phyloP scores from a whole-genome alignment of 2,888 invertebrate genomes.

The Tetrapedia diversipes region DNA sequence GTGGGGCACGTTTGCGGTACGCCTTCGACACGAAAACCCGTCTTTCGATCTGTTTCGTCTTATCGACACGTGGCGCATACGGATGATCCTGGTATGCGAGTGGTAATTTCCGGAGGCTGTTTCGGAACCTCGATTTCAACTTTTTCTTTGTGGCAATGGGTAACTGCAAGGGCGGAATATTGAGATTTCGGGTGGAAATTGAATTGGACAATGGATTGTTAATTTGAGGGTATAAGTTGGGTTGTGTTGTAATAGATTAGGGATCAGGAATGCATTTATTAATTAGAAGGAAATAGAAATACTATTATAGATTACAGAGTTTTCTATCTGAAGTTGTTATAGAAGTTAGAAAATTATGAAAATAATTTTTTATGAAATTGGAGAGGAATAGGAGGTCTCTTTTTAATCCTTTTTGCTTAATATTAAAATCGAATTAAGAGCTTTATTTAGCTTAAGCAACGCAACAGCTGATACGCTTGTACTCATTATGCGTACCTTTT shows the following conservation, averaged over 20 bases:
- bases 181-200: not conserved
- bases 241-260: too few relatives aligned
- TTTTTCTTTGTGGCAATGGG: accelerated
- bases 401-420: too few relatives aligned
- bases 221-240: too few relatives aligned
- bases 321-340: too few relatives aligned
- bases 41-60: slow-evolving; percentile 52
- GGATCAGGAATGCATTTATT: too few relatives aligned
- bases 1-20: slow-evolving; percentile 74
- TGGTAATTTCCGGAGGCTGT: not conserved
- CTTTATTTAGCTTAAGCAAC: too few relatives aligned
- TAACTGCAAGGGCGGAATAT: not conserved
- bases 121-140: not conserved
- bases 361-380: too few relatives aligned
- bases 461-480: not conserved
- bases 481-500: not conserved
- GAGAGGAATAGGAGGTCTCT: too few relatives aligned
- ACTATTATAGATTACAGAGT: too few relatives aligned
- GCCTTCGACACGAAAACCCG: slow-evolving; percentile 33
- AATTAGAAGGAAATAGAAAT: too few relatives aligned
- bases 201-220: not conserved
- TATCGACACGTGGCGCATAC: slow-evolving; percentile 58
- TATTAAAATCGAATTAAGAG: not conserved
- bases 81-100: not conserved
- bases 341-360: too few relatives aligned